A percentile compares a stretch with the other conserved stretches of the same genome.
Conservation (phyloP, 2,113 vertebrate species). For the Datnioides undecimradiatus region DNA sequence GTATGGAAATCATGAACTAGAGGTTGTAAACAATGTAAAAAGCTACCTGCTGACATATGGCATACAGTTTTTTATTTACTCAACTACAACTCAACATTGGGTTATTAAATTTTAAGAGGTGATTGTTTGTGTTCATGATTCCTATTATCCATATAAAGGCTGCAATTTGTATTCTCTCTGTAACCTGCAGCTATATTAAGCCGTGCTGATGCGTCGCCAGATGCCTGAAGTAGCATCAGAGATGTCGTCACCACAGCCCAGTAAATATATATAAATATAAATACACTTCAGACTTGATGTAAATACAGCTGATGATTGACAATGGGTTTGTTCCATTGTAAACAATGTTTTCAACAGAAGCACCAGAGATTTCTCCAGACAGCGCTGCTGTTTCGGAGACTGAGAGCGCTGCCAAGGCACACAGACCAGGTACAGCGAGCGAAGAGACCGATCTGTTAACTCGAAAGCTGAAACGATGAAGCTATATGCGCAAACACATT, state of each 20-base stretch:
- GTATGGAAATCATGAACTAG: no score
- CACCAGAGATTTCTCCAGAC: not conserved
- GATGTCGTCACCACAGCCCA: constrained; percentile 33
- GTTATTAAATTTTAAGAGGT: not conserved
- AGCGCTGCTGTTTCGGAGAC: not conserved
- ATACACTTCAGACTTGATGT: not conserved
- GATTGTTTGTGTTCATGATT: not conserved
- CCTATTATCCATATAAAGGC: not conserved
- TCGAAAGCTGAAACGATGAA: not conserved
- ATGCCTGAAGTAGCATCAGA: constrained; percentile 6
- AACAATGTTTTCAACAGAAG: constrained; percentile 17
- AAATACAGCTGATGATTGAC: not conserved
- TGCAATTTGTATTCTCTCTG: not conserved
- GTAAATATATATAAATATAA: constrained; percentile 28
- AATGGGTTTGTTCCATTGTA: not conserved
- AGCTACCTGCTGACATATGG: no score
- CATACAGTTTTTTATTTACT: no score
- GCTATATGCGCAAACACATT: not conserved
- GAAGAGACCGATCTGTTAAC: not conserved
- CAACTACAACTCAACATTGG: no score
- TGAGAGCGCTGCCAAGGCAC: constrained; percentile 8
- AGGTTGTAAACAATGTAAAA: no score
- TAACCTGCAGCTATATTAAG: not conserved
- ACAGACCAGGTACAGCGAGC: constrained; percentile 38
- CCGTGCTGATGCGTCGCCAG: not conserved